Evolutionary conservation across 2,888 invertebrate genomes (phyloP), one percentile per base, ranked within the genome.

Genomic region (Galerucella nymphaeae): DNA sequence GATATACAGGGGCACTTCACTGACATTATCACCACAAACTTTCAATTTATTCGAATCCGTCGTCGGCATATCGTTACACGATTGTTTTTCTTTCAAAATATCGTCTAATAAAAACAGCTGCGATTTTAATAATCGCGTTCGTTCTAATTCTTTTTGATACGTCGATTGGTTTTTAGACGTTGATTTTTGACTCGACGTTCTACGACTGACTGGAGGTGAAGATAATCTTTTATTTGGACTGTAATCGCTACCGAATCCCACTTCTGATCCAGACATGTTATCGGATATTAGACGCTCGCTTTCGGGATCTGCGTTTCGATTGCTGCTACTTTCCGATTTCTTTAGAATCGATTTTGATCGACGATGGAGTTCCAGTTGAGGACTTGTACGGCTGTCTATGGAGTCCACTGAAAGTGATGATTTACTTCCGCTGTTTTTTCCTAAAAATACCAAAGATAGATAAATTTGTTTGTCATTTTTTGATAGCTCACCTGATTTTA

Each of bases 321-420:
- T 84, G 79, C 88, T 88, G 68, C 77, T 73, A 82, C 91, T 88
- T 80, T 93, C 92, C 64, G 93, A 92, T 86, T 93, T 93, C 87
- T 94, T 94, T 79, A 94, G 86, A 83, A 94, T 93, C 77, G 93
- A 93, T 85, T 93, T 93, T 72, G 93, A 93, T 79, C 91, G 89
- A 48, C 91, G 88, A 80, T 92, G 91, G 74, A 89, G 89, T 80
- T 92, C 92, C 80, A 91, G 86, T 83, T 91, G 91, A 57, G 91
- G 90, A 80, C 90, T 89, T 45, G 88, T 86, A 58, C 85, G 82
- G 72, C 88, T 88, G 86, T 92, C 92, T 81, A 92, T 90, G 74
- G 93, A 93, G 83, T 93, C 92, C 79, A 90, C 90, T 62, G 92
- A 92, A 77, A 91, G 86, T 77, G 92, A 92, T 79, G 92, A 90